Percentiles rank a stretch among this genome's conserved stretches.
phyloP scores from a whole-genome alignment of 30 jellyfish, hydroid and myxozoan genomes.

The Turritopsis dohrnii region DNA sequence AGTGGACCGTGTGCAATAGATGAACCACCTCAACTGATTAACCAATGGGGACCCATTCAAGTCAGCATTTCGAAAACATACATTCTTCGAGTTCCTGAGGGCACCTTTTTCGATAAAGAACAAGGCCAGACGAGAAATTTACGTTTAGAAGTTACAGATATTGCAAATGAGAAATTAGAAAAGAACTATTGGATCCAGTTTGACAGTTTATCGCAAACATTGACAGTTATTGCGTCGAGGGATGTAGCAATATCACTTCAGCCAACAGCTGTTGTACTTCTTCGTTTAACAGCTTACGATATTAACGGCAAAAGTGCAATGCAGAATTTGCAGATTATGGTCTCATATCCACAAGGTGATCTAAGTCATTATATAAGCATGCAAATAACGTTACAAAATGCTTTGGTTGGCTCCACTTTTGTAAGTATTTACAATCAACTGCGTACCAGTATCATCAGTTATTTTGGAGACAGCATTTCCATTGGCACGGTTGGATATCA shows the following conservation, averaged over 20 bases:
- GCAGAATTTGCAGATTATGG: slow-evolving; percentile 31
- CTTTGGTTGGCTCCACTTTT: slow-evolving; percentile 12
- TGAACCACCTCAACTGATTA: slow-evolving; percentile 48
- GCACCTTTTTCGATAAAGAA: slow-evolving; percentile 61
- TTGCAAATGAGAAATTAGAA: slow-evolving; percentile 14
- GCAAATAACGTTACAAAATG: slow-evolving; percentile 34
- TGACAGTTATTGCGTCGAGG: slow-evolving; percentile 37
- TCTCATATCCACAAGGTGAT: not conserved
- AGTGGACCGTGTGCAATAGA: slow-evolving; percentile 71
- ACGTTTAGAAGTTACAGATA: slow-evolving; percentile 23
- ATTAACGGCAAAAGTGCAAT: slow-evolving; percentile 27
- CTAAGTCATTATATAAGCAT: slow-evolving; percentile 36
- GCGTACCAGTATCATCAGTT: slow-evolving; percentile 34
- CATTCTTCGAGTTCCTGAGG: slow-evolving; percentile 46
- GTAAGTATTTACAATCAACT: slow-evolving; percentile 25
- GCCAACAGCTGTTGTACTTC: slow-evolving; percentile 14
- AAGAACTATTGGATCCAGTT: slow-evolving; percentile 52
- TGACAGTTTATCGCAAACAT: slow-evolving; percentile 43
- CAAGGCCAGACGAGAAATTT: slow-evolving; percentile 73
- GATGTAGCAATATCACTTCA: slow-evolving; percentile 30
- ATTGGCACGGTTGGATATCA: slow-evolving; percentile 35
- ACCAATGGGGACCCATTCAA: slow-evolving; percentile 50
- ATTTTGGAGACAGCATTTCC: slow-evolving; percentile 26
- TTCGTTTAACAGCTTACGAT: slow-evolving; percentile 59
- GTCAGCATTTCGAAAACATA: slow-evolving; percentile 49